phyloP scores from a whole-genome alignment of 2,797 vertebrate genomes.

The Neosilurus hyrtlii region DNA sequence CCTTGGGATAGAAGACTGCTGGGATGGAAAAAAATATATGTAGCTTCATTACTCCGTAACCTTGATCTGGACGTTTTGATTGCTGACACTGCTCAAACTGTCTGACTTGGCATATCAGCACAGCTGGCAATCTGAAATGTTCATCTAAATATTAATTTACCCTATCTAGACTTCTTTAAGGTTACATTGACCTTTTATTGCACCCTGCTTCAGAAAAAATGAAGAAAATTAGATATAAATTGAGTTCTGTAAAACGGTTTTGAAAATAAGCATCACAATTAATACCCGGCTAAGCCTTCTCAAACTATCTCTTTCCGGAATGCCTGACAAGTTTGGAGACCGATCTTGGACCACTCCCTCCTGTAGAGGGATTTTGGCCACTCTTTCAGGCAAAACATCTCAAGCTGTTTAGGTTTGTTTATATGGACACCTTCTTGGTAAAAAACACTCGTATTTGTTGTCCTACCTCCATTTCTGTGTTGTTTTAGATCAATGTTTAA shows the following conservation, averaged over 20 bases:
- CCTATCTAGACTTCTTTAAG: not conserved
- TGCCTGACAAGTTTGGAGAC: not conserved
- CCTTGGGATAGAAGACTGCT: conserved; percentile 12
- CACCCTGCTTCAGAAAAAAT: not conserved
- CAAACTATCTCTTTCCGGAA: not conserved
- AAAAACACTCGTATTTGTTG: not conserved
- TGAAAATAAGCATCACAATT: not conserved
- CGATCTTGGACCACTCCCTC: too few relatives aligned
- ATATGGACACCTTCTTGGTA: not conserved
- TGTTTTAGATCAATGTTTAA: conserved; percentile 4
- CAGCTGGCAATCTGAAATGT: not conserved
- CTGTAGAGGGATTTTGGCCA: not conserved
- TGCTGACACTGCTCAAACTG: conserved; percentile 16
- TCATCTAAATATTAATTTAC: conserved; percentile 10
- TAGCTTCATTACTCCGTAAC: not conserved
- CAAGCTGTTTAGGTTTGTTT: conserved; percentile 6
- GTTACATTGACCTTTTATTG: not conserved
- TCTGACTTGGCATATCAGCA: conserved; percentile 3
- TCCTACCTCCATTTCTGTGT: not conserved
- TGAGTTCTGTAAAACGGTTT: not conserved
- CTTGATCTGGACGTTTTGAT: not conserved
- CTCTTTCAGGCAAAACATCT: not conserved
- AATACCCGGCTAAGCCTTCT: not conserved
- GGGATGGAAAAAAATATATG: conserved; percentile 1
- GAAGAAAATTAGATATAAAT: not conserved